These are phyloP conservation scores for Camponotus pennsylvanicus DNA, from an alignment of 1,140 invertebrate genomes.

Conservation along the genomic window DNA sequence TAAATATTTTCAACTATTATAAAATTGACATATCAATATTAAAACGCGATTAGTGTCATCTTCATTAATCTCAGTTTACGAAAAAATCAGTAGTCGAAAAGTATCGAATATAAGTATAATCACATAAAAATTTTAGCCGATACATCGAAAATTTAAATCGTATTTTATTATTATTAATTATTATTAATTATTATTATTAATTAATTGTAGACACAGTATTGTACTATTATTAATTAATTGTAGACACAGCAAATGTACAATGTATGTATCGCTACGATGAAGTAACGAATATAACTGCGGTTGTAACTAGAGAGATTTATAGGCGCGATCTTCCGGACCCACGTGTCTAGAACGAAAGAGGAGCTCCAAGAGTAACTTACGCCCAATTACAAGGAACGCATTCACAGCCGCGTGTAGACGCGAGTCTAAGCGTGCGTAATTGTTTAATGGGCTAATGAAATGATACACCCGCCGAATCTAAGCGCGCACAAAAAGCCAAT, in stretches of 20 bases:
- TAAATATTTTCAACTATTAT: conserved; percentile 32
- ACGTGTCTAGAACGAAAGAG: conserved; percentile 62
- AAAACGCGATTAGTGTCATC: background rate
- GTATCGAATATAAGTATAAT: background rate
- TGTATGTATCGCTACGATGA: background rate
- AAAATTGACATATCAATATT: background rate
- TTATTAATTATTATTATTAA: too few relatives aligned
- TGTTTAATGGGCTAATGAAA: conserved; percentile 84
- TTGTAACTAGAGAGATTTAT: background rate
- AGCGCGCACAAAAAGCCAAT: conserved; percentile 79
- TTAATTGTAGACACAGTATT: background rate
- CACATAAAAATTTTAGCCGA: background rate
- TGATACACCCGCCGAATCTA: conserved; percentile 82
- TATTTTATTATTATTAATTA: background rate
- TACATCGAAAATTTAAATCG: background rate
- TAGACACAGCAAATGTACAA: background rate
- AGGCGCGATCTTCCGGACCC: background rate
- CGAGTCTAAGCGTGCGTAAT: conserved; percentile 78
- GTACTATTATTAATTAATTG: background rate
- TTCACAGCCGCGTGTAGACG: conserved; percentile 78
- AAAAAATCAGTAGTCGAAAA: background rate
- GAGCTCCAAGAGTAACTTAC: conserved; percentile 56
- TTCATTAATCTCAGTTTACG: background rate
- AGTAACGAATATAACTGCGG: background rate
- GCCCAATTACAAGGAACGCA: conserved; percentile 75